These are phyloP conservation scores for Phoenicopterus ruber DNA, from an alignment of 2,113 vertebrate species.

Conservation along the genomic window DNA sequence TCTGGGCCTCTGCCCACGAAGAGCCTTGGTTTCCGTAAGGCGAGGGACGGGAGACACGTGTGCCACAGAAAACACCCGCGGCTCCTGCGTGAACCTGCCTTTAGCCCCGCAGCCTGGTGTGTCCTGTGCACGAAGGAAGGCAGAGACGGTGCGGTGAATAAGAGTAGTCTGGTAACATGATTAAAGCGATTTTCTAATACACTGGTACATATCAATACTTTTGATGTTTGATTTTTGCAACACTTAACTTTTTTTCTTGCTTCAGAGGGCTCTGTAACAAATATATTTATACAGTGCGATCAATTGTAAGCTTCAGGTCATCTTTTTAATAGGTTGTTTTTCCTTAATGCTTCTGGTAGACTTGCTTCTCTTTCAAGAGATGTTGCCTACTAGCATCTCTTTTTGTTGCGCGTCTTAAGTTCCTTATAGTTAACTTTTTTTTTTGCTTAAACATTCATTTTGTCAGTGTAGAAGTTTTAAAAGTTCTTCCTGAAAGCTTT, in stretches of 20 bases:
- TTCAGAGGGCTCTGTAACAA: too few species aligned
- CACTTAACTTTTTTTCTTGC: neutral
- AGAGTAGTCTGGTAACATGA: rapidly evolving
- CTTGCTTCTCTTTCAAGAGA: neutral
- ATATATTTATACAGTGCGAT: neutral
- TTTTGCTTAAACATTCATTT: neutral
- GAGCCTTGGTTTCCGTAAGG: rapidly evolving
- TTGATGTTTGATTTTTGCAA: neutral
- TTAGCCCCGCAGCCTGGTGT: neutral
- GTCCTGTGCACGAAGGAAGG: neutral
- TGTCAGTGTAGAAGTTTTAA: neutral
- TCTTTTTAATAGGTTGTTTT: neutral
- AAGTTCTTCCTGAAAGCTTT: neutral
- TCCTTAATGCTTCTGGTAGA: neutral
- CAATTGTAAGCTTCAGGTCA: neutral
- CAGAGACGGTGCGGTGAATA: neutral
- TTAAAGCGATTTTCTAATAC: neutral
- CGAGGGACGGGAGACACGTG: rapidly evolving
- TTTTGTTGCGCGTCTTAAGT: neutral
- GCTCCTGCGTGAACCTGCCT: too few species aligned
- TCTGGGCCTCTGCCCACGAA: rapidly evolving
- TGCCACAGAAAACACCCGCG: too few species aligned
- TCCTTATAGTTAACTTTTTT: neutral
- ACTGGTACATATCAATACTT: rapidly evolving
- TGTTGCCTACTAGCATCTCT: rapidly evolving